phyloP scores from a whole-genome alignment of 2,797 vertebrate genomes.

The Brachyrhaphis roseni region DNA sequence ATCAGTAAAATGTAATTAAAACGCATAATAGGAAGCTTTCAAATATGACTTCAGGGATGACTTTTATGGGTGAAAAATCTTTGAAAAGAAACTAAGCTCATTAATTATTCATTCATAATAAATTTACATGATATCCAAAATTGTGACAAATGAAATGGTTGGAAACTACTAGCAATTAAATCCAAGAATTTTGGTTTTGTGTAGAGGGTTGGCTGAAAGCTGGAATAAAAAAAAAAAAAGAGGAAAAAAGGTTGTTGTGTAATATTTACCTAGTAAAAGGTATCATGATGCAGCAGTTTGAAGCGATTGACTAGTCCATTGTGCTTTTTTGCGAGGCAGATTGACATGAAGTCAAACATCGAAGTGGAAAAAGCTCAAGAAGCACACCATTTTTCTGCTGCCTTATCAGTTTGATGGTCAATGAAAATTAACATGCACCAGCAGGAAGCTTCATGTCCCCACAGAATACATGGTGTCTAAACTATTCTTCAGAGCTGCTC shows the following conservation, averaged over 20 bases:
- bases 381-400: slow-evolving; percentile 3
- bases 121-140: slow-evolving; percentile 4
- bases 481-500: slow-evolving; percentile 16
- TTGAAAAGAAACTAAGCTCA: neutral
- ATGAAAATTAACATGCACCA: slow-evolving; percentile 28
- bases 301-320: neutral
- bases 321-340: neutral
- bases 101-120: neutral
- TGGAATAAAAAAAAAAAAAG: no score
- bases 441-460: slow-evolving; percentile 18
- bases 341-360: slow-evolving; percentile 24
- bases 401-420: slow-evolving; percentile 16
- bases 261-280: neutral
- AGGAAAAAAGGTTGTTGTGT: no score
- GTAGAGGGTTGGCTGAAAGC: no score
- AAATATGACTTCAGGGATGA: neutral
- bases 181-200: no score
- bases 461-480: slow-evolving; percentile 7
- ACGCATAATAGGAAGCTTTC: slow-evolving; percentile 1
- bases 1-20: slow-evolving; percentile 12
- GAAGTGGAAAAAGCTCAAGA: slow-evolving; percentile 14
- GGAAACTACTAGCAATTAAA: neutral
- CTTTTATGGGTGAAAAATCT: neutral
- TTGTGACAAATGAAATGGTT: neutral
- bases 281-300: neutral